A percentile compares a stretch with the other conserved stretches of the same genome.
Evolutionary conservation across 2,113 vertebrate genomes (phyloP).

Genomic region (Paracanthobrama guichenoti): DNA sequence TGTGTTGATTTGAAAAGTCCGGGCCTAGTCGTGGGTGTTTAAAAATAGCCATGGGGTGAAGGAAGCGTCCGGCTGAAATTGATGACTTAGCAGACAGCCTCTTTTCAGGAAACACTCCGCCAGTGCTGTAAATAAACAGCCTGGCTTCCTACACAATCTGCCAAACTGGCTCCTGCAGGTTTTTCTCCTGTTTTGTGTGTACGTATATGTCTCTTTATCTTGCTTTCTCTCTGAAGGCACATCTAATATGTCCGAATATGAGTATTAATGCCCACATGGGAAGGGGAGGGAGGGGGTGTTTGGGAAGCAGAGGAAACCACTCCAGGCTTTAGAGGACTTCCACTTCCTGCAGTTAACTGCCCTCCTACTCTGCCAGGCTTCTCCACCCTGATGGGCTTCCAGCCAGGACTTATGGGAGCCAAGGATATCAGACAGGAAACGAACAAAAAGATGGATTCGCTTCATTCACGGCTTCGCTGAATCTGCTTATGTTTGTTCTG

Average conservation of each 20-base stretch:
- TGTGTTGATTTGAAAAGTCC: conserved; percentile 60
- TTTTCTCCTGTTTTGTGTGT: conserved; percentile 9
- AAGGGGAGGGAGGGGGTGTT: conserved; percentile 22
- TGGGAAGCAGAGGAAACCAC: conserved; percentile 85
- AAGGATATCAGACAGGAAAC: conserved; percentile 34
- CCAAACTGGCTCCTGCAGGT: conserved; percentile 7
- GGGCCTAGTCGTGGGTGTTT: conserved; percentile 58
- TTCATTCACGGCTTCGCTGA: conserved; percentile 41
- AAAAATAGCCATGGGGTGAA: conserved; percentile 73
- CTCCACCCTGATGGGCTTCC: conserved; percentile 71
- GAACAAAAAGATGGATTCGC: conserved; percentile 27
- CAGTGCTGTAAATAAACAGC: conserved; percentile 48
- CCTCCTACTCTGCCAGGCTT: conserved; percentile 58
- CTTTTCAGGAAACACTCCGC: conserved; percentile 64
- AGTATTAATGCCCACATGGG: conserved; percentile 38
- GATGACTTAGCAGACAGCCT: conserved; percentile 72
- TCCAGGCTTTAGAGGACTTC: conserved; percentile 84
- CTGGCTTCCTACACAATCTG: conserved; percentile 47
- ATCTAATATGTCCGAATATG: not conserved
- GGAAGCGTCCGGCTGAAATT: conserved; percentile 65
- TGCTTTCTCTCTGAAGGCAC: not conserved
- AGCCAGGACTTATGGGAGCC: conserved; percentile 75
- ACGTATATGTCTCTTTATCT: not conserved
- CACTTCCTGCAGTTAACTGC: conserved; percentile 84
- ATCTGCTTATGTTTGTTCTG: conserved; percentile 20